A percentile compares a stretch with the other conserved stretches of the same genome.
These are phyloP conservation scores for Campoletis raptor DNA, from an alignment of 2,888 invertebrate species.

Conservation along the genomic window DNA sequence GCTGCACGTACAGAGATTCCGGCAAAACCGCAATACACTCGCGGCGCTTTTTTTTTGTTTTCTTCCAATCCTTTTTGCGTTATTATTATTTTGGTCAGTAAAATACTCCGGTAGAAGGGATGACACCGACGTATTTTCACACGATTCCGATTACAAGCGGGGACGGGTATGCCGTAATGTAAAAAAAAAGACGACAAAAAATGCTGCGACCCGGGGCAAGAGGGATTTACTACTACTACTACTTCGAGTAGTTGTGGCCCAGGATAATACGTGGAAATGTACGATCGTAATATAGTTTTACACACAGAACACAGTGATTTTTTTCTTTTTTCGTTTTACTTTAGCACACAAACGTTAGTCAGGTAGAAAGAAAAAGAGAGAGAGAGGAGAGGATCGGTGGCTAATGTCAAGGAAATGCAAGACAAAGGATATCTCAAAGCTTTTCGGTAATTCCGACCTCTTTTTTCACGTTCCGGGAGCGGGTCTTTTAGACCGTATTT, in stretches of 20 bases:
- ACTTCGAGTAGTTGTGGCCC: conserved; percentile 14
- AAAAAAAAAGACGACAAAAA: conserved; percentile 16
- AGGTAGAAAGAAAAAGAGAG: neutral
- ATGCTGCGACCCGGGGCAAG: neutral
- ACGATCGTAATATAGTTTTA: conserved; percentile 30
- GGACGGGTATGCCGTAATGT: conserved; percentile 29
- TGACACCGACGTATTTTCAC: conserved; percentile 32
- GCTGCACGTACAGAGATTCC: conserved; percentile 2
- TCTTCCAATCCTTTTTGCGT: conserved; percentile 27
- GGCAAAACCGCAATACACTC: conserved; percentile 29
- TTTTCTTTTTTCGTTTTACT: conserved; percentile 10
- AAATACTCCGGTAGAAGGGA: neutral
- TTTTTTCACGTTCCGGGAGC: conserved; percentile 20
- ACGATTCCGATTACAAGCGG: conserved; percentile 27
- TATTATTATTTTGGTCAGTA: conserved; percentile 7
- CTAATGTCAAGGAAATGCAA: neutral
- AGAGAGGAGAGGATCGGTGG: neutral
- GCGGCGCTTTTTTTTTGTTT: neutral
- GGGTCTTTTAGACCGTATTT: conserved; percentile 18
- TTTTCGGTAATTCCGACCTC: neutral
- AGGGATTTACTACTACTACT: conserved; percentile 49
- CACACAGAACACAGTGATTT: conserved; percentile 34
- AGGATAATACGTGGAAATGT: conserved; percentile 15
- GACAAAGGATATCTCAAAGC: neutral
- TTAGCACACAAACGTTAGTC: conserved; percentile 8